Conservation (phyloP, 2,888 invertebrate species). For the Apamea sordens region DNA sequence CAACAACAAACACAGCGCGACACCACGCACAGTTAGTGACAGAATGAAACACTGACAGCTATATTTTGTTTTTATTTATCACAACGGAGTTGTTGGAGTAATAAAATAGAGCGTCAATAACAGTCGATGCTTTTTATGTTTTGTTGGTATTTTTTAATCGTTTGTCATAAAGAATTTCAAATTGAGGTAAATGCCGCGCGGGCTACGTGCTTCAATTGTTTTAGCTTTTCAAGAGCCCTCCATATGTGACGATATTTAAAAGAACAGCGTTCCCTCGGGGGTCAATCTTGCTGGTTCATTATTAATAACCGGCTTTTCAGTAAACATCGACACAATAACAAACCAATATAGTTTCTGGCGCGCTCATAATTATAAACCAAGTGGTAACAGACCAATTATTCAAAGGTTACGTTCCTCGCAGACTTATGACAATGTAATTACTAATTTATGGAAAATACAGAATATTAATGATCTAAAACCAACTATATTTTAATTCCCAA, state of each 20-base stretch:
- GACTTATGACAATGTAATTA: constrained; percentile 27
- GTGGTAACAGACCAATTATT: constrained; percentile 1
- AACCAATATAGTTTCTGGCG: background rate
- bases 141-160: constrained; percentile 5
- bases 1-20: constrained; percentile 42
- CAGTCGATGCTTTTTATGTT: constrained; percentile 5
- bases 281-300: background rate
- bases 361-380: constrained; percentile 18
- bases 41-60: constrained; percentile 44
- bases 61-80: constrained; percentile 58
- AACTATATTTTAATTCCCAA: constrained; percentile 48
- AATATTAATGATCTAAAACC: constrained; percentile 38
- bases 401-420: constrained; percentile 2
- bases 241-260: background rate
- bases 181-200: background rate
- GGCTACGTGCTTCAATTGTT: background rate
- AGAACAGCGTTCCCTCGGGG: too few species aligned
- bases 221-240: background rate
- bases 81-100: constrained; percentile 24
- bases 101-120: constrained; percentile 51
- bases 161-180: background rate
- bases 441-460: constrained; percentile 19
- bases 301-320: background rate
- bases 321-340: background rate
- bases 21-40: constrained; percentile 44